Evolutionary conservation across 2,113 vertebrate species (phyloP).

Genomic region (Rhea pennata): DNA sequence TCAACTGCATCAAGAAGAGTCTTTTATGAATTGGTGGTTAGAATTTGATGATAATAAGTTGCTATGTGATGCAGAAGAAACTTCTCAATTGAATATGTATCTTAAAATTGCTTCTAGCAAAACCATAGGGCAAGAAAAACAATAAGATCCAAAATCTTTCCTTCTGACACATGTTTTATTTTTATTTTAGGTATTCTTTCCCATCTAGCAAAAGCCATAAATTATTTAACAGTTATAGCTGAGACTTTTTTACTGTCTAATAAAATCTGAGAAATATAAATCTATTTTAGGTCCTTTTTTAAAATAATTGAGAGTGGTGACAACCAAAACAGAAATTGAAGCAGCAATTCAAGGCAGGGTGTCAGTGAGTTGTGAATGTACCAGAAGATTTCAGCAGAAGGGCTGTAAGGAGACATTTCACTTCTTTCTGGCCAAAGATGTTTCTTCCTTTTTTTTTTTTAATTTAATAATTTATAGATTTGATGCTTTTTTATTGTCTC

Average conservation of each 20-base stretch:
- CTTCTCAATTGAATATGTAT: not conserved
- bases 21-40: not conserved
- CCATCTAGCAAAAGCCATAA: slow-evolving; percentile 51
- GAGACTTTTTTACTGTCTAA: slow-evolving; percentile 53
- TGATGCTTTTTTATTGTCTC: not conserved
- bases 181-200: slow-evolving; percentile 49
- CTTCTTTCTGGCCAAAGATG: slow-evolving; percentile 9
- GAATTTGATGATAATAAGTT: slow-evolving; percentile 13
- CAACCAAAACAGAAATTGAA: slow-evolving; percentile 63
- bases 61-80: not conserved
- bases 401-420: not conserved
- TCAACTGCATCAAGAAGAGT: not conserved
- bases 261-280: slow-evolving; percentile 65
- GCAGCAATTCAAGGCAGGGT: slow-evolving; percentile 52
- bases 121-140: slow-evolving; percentile 33
- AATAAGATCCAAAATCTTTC: not conserved
- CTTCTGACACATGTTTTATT: slow-evolving; percentile 41
- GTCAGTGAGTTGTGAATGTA: slow-evolving; percentile 6
- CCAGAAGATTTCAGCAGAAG: slow-evolving; percentile 24
- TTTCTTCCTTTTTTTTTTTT: not conserved
- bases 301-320: slow-evolving; percentile 55
- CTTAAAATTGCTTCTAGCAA: not conserved
- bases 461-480: slow-evolving; percentile 55
- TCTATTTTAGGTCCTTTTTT: slow-evolving; percentile 45
- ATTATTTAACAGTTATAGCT: slow-evolving; percentile 57